Evolutionary conservation across 2,888 invertebrate species (phyloP), one percentile per base, ranked within the genome.

Genomic region (Dynastes maya): DNA sequence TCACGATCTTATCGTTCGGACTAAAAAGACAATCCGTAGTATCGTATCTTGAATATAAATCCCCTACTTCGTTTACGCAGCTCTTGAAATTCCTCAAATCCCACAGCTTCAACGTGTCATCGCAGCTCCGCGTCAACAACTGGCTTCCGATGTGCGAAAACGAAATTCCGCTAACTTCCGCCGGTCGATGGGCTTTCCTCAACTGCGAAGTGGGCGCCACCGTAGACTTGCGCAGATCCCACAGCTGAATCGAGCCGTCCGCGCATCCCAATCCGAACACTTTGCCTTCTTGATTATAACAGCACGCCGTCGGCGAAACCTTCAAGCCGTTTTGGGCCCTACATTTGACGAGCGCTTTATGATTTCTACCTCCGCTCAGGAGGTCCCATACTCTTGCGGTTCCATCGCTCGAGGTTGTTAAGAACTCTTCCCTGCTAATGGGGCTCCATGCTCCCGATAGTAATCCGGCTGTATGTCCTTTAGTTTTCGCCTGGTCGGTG

Each of bases 361-460:
- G 98, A 64, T 93, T 93, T 84, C 94, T 93, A 0, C 95, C 93
- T 80, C 94, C 93, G 71, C 82, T 84, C 70, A 94, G 93, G 0
- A 97, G 92, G 83, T 94, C 92, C 99, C 99, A 99, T 13, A 98
- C 89, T 2, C 99, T 91, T 0, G 98, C 92, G 0, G 99, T 98
- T 0, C 98, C 96, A 86, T 99, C 99, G 85, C 96, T 94, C 0
- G 98, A 95, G 83, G 97, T 96, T 0, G 99, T 99, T 84, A 99
- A 90, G 88, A 99, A 99, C 88, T 99, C 98, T 82, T 97, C 96
- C 79, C 94, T 93, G 1, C 92, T 92, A 82, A 95, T 94, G 0
- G 99, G 99, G 90, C 98, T 97, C 97, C 98, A 99, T 86, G 95
- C 94, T 0, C 98, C 96, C 75, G 94, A 92, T 84, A 97, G 97